These are phyloP conservation scores for Sus scrofa DNA, from an alignment of 2,113 vertebrate genomes.

Conservation along the genomic window T2T-Sscrofa CM000829.6:63794001-63794500, in stretches of 20 bases:
- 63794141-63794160: not conserved
- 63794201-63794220: not conserved
- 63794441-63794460: not conserved
- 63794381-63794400: not conserved
- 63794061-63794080: slow-evolving; percentile 43
- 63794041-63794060: slow-evolving; percentile 47
- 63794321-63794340: not conserved
- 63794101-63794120: slow-evolving; percentile 42
- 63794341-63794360: not conserved
- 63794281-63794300: rapidly evolving
- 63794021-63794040: slow-evolving; percentile 47
- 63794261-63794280: not conserved
- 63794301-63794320: not conserved
- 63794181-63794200: not conserved
- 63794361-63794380: not conserved
- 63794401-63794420: not conserved
- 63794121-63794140: not conserved
- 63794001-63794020: not conserved
- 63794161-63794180: not conserved
- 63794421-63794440: not conserved
- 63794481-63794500: not conserved
- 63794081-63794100: slow-evolving; percentile 47
- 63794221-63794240: not conserved
- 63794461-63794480: not conserved
- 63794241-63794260: not conserved